phyloP scores from a whole-genome alignment of 2,888 invertebrate species.

The Leucophora obtusa region DNA sequence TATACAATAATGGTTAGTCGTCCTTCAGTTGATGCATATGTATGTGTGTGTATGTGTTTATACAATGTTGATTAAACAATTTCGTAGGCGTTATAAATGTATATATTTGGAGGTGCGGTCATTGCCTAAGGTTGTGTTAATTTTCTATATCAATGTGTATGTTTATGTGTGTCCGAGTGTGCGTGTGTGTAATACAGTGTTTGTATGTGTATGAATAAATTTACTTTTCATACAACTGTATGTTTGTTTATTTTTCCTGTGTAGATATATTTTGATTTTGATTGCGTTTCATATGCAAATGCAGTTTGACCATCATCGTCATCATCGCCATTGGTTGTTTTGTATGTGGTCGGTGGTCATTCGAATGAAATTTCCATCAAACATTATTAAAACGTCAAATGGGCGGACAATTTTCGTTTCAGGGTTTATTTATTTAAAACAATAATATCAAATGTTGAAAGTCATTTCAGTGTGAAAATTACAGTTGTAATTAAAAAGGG shows the following conservation, averaged over 20 bases:
- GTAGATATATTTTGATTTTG: conserved; percentile 68
- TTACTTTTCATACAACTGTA: conserved; percentile 56
- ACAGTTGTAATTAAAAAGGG: conserved; percentile 54
- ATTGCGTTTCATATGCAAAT: conserved; percentile 73
- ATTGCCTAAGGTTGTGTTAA: conserved; percentile 59
- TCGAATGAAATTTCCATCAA: conserved; percentile 47
- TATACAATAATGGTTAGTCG: conserved; percentile 53
- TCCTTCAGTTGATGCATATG: conserved; percentile 15
- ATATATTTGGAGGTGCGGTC: conserved; percentile 60
- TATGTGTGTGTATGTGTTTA: conserved; percentile 10
- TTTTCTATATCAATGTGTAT: conserved; percentile 29
- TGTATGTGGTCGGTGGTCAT: conserved; percentile 24
- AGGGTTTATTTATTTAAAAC: conserved; percentile 46
- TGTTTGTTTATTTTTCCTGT: conserved; percentile 67
- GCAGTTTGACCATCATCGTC: conserved; percentile 62
- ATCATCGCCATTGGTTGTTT: conserved; percentile 39
- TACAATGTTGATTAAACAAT: conserved; percentile 36
- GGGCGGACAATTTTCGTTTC: conserved; percentile 53
- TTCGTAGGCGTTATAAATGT: conserved; percentile 57
- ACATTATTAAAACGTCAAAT: conserved; percentile 61
- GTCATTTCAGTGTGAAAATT: conserved; percentile 52
- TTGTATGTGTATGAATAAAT: conserved; percentile 19
- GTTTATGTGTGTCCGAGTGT: background rate
- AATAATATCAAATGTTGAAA: conserved; percentile 46
- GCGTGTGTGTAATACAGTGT: background rate